These are phyloP conservation scores for Sula dactylatra DNA, from an alignment of 2,113 vertebrate species.

Conservation along the genomic window DNA sequence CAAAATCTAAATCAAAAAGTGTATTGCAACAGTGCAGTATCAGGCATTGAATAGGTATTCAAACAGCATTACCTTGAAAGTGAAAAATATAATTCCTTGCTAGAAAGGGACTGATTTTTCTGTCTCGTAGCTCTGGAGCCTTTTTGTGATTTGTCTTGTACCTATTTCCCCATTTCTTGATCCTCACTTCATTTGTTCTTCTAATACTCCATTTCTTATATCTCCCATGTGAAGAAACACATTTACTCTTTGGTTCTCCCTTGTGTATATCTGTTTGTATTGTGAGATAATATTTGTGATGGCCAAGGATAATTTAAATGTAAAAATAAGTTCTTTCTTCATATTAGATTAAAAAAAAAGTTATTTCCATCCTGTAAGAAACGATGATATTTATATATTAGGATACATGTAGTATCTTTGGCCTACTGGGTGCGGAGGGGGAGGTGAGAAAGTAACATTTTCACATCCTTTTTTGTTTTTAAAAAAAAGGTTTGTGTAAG, in stretches of 20 bases:
- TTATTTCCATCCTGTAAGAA: not conserved
- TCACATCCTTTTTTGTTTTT: not conserved
- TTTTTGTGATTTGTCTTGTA: not conserved
- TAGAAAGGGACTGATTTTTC: not conserved
- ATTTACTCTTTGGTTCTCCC: not conserved
- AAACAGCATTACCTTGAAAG: not conserved
- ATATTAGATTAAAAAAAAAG: not conserved
- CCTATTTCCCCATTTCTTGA: not conserved
- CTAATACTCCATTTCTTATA: not conserved
- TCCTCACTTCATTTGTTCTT: not conserved
- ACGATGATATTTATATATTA: not conserved
- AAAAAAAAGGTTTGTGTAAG: not conserved
- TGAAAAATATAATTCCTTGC: not conserved
- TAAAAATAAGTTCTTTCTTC: not conserved
- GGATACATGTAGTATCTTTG: not conserved
- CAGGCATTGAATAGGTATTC: not conserved
- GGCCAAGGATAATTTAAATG: not conserved
- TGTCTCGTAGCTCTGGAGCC: not conserved
- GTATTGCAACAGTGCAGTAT: not conserved
- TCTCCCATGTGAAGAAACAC: not conserved
- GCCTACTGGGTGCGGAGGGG: not conserved
- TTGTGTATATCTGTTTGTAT: not conserved
- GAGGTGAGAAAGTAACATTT: not conserved
- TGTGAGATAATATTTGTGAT: not conserved
- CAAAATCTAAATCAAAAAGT: not conserved